Percentiles rank a stretch among this genome's conserved stretches.
Evolutionary conservation across 2,797 vertebrate genomes (phyloP).

Genomic region (Prunella strophiata): DNA sequence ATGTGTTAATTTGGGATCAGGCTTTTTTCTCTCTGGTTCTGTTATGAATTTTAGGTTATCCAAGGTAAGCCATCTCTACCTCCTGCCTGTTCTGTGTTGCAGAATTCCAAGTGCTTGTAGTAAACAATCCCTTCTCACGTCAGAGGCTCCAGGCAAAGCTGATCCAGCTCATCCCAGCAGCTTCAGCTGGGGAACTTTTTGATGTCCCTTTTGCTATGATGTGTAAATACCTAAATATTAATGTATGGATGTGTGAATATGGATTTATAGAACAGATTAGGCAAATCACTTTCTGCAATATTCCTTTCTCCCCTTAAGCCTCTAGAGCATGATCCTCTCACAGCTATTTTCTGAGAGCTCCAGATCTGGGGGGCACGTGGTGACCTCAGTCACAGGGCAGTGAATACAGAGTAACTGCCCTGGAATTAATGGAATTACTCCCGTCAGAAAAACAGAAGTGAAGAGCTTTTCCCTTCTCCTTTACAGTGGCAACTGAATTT

Average conservation of each 20-base stretch:
- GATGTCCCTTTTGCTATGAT: not conserved
- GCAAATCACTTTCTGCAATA: constrained; percentile 1
- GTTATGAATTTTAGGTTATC: not conserved
- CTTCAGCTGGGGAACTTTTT: not conserved
- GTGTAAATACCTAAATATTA: not conserved
- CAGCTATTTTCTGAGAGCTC: not conserved
- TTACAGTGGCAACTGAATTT: not conserved
- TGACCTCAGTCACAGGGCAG: not conserved
- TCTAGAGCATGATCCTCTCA: not conserved
- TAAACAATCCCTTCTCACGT: not conserved
- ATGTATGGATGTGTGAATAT: not conserved
- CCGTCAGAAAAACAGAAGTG: rapidly evolving
- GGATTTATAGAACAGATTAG: not conserved
- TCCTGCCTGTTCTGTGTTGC: not conserved
- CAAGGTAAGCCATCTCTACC: not conserved
- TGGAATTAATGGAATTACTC: not conserved
- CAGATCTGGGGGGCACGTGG: not conserved
- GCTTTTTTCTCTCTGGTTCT: not conserved
- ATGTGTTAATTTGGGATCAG: not conserved
- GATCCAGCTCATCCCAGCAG: not conserved
- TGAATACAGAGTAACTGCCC: not conserved
- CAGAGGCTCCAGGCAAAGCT: not conserved
- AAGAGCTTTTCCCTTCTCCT: not conserved
- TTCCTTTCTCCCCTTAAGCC: not conserved
- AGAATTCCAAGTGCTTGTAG: not conserved